Evolutionary conservation across 2,888 invertebrate genomes (phyloP).

Genomic region (Sisyra terminalis): DNA sequence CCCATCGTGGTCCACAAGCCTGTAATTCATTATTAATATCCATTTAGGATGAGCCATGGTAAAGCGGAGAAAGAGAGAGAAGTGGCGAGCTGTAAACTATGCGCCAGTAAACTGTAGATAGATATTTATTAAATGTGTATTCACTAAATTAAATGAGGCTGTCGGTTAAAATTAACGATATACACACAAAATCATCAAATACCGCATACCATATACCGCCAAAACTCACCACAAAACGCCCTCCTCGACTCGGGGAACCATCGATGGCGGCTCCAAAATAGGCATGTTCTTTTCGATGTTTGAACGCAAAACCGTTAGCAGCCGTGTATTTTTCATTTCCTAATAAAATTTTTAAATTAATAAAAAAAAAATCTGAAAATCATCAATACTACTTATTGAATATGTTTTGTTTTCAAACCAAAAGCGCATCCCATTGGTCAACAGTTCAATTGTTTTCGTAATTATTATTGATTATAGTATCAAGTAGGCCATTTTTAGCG

Average conservation of each 20-base stretch:
- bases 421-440: too few species aligned
- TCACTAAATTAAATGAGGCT: neutral
- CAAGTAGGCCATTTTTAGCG: too few species aligned
- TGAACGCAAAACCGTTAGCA: slow-evolving; percentile 10
- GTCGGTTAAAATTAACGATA: neutral
- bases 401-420: neutral
- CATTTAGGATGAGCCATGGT: neutral
- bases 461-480: too few species aligned
- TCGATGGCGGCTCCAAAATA: slow-evolving; percentile 35
- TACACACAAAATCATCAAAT: neutral
- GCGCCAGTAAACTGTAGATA: neutral
- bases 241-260: slow-evolving; percentile 24
- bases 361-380: neutral
- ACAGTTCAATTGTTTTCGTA: too few species aligned
- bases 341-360: slow-evolving; percentile 4
- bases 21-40: slow-evolving; percentile 6
- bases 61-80: neutral
- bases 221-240: slow-evolving; percentile 23
- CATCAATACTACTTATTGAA: neutral
- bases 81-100: neutral
- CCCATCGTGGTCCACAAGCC: slow-evolving; percentile 25
- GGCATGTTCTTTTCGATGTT: slow-evolving; percentile 26
- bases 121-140: neutral
- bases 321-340: slow-evolving; percentile 4
- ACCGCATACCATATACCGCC: neutral